Evolutionary conservation across 2,888 invertebrate species (phyloP), one percentile per base, ranked within the genome.

Genomic region (Apoda limacodes): DNA sequence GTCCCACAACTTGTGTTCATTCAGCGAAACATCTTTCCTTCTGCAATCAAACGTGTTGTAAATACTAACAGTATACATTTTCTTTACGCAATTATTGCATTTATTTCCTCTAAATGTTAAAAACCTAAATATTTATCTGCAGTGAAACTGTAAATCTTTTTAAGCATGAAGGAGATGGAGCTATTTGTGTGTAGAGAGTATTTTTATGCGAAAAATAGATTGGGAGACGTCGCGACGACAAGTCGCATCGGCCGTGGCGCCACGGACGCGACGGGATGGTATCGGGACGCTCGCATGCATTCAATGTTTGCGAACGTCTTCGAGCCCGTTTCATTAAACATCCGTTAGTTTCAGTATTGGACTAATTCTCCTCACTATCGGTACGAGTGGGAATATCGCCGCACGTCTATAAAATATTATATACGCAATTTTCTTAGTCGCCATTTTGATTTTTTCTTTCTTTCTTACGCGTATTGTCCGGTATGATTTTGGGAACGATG

Each of bases 311-410:
- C 59, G 65, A 60, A 62, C 63, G 60, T 74, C 74, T 74, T 67
- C 69, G 55, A 69, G 67, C 71, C 71, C 69, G 76, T 70, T 72
- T 66, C 62, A 60, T 65, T 62, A 72, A 72, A 74, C 69, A 71
- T 64, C 64, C 66, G 60, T 46, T 46, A 56, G 59, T 52, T 67
- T 75, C 75, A 78, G 76, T 75, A 59, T 60, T 60, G 65, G 60
- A 60, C 61, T 59, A 66, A 69, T 61, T 62, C 66, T 63, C 68
- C 51, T 43, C 59, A 60, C 59, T 67, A 59, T 55, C 67, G 64
- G 60, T 57, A 57, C 57, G 65, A 60, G 59, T 57, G 55, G 55
- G 56, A 55, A 56, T 48, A 55, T 45, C 47, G 50, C 45, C 51
- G 50, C 44, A 50, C 48, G 45, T 46, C 44, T n/a, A n/a, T n/a